Base-by-base conservation (phyloP, 1,140 invertebrate species). In the Drosophila equinoxialis region DNA sequence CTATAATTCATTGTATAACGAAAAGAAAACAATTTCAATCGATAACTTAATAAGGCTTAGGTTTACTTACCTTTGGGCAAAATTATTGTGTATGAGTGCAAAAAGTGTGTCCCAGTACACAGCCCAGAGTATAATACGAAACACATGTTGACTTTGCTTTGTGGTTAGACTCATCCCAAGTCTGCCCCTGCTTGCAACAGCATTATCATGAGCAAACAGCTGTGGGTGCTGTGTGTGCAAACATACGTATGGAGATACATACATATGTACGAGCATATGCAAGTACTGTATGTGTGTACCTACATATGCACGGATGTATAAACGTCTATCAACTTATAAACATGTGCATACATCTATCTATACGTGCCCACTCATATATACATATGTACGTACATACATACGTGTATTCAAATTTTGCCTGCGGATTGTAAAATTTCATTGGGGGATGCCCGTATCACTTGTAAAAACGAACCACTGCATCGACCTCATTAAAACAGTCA, bases 141-240 rank as follows among this genome's bases (percentile, higher is more conserved):
- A 86, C 82, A 86, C 77, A 76, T 86, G 82, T 86, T 73, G 79
- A 82, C 71, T 75, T 71, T 82, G 84, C 82, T 83, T 51, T 83
- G 87, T 76, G 71, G 76, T 39, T 39, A 13, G 76, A 66, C 17
- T 79, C 73, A 66, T 61, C 63, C 71, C 65, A 76, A 57, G 59
- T 17, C 39, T 55, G 42, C 10, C 20, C 23, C 33, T 7, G n/a
- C 13, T 58, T 54, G 55, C 62, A 65, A 20, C 33, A 11, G 17
- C 17, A 55, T 55, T 33, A 54, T 13, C 33, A 51, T 51, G 8
- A 23, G 63, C 55, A 74, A 62, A 77, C 74, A 77, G 74, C 74
- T 77, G 74, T 39, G 54, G 65, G 60, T 55, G 68, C 42, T 51
- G 41, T 78, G 77, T 67, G 48, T 48, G 45, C 55, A 68, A 65